Percentiles rank a stretch among this genome's conserved stretches.
Evolutionary conservation across 2,113 vertebrate genomes (phyloP).

Genomic region (Daubentonia madagascariensis): DNA sequence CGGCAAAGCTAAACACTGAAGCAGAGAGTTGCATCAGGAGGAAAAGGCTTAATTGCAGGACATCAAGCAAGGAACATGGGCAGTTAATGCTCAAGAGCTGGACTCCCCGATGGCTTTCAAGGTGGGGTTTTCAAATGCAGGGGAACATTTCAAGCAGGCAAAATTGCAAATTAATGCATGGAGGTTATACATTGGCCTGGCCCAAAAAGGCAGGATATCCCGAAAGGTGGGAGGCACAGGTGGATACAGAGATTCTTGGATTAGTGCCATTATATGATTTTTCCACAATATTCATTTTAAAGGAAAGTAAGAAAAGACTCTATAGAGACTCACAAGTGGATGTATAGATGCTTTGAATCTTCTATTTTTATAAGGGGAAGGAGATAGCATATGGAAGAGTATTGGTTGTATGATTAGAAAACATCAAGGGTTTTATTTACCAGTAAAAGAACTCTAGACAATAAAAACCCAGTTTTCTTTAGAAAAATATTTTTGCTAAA

Average conservation of each 20-base stretch:
- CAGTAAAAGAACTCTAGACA: background rate
- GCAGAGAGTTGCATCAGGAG: background rate
- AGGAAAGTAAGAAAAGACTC: background rate
- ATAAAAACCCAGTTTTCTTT: background rate
- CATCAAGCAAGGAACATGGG: background rate
- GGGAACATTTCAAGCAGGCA: background rate
- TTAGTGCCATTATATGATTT: background rate
- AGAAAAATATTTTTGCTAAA: constrained; percentile 26
- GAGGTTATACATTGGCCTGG: background rate
- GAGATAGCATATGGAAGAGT: background rate
- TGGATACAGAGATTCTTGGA: background rate
- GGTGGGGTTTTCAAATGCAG: background rate
- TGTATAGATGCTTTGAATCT: background rate
- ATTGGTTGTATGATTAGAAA: background rate
- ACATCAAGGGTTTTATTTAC: background rate
- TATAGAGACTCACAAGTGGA: background rate
- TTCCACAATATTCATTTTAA: background rate
- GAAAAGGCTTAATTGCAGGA: background rate
- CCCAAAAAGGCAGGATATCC: background rate
- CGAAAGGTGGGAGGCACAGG: background rate
- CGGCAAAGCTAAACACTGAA: background rate
- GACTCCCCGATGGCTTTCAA: background rate
- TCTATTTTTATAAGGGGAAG: background rate
- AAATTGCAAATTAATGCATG: background rate
- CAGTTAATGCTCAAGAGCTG: background rate